These are phyloP conservation scores for Aphaenogaster floridana DNA, from an alignment of 1,140 invertebrate genomes.

Conservation along the genomic window DNA sequence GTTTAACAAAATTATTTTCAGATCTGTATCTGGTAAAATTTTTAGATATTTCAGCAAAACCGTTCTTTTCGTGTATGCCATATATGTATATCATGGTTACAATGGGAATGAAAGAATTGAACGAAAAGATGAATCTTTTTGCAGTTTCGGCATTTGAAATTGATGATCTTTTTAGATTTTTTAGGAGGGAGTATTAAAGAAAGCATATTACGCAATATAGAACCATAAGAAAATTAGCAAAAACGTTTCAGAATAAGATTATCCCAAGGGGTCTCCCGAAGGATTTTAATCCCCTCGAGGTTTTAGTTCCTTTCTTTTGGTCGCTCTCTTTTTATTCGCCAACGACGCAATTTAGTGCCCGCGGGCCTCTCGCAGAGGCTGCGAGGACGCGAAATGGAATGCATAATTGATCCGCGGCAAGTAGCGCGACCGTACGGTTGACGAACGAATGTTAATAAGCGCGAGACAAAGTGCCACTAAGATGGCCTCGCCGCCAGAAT, in stretches of 20 bases:
- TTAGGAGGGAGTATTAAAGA: not conserved
- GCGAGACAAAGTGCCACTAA: constrained; percentile 63
- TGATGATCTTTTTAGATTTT: not conserved
- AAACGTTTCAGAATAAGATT: constrained; percentile 26
- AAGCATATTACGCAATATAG: not conserved
- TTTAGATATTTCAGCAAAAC: too few species aligned
- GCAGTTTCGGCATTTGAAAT: not conserved
- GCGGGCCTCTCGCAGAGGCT: constrained; percentile 19
- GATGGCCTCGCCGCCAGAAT: constrained; percentile 64
- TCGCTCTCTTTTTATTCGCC: constrained; percentile 34
- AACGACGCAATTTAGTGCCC: constrained; percentile 45
- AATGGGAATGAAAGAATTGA: too few species aligned
- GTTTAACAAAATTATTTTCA: too few species aligned
- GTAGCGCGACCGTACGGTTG: constrained; percentile 54
- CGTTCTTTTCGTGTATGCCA: too few species aligned
- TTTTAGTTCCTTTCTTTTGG: not conserved
- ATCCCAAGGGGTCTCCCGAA: not conserved
- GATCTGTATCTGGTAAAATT: too few species aligned
- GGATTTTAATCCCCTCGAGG: constrained; percentile 3
- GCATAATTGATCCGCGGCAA: constrained; percentile 66
- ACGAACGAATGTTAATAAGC: constrained; percentile 73
- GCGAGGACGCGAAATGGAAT: constrained; percentile 57
- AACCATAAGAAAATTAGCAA: constrained; percentile 18
- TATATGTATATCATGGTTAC: too few species aligned
- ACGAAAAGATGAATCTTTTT: not conserved